These are phyloP conservation scores for Schizothorax lantsangensis DNA, from an alignment of 2,797 vertebrate species.

Conservation along the genomic window DNA sequence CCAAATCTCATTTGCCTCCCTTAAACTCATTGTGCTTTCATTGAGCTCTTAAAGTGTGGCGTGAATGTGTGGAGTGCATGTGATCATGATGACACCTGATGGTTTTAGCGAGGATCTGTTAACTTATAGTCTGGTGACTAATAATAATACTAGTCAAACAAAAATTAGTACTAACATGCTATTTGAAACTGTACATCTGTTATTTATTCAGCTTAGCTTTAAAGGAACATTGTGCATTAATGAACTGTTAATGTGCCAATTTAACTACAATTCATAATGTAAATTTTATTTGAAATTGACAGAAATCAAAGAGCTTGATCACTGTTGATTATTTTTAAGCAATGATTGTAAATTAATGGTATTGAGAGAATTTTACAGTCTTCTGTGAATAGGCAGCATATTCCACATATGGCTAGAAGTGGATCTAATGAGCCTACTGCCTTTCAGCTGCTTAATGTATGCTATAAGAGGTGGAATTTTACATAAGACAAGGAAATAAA, in stretches of 20 bases:
- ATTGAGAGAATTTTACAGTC: background rate
- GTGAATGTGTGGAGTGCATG: constrained; percentile 1
- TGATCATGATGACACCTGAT: background rate
- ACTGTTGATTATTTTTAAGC: background rate
- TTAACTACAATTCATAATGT: background rate
- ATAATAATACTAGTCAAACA: background rate
- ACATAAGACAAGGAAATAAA: background rate
- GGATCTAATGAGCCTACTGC: background rate
- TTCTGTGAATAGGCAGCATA: background rate
- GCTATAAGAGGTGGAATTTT: background rate
- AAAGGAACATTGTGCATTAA: background rate
- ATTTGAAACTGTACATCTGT: background rate
- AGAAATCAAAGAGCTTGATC: background rate
- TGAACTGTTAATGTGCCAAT: background rate
- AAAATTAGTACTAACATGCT: background rate
- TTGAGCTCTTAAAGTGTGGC: background rate
- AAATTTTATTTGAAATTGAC: background rate
- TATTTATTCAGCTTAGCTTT: background rate
- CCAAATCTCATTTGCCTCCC: background rate
- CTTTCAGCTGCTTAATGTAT: background rate
- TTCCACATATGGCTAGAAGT: background rate
- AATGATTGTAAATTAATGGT: background rate
- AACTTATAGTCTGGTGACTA: background rate
- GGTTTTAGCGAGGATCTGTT: background rate
- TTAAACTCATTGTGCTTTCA: background rate